A percentile compares a stretch with the other conserved stretches of the same genome.
These are phyloP conservation scores for Reticulitermes speratus DNA, from an alignment of 1,140 invertebrate genomes.

Conservation along the genomic window DNA sequence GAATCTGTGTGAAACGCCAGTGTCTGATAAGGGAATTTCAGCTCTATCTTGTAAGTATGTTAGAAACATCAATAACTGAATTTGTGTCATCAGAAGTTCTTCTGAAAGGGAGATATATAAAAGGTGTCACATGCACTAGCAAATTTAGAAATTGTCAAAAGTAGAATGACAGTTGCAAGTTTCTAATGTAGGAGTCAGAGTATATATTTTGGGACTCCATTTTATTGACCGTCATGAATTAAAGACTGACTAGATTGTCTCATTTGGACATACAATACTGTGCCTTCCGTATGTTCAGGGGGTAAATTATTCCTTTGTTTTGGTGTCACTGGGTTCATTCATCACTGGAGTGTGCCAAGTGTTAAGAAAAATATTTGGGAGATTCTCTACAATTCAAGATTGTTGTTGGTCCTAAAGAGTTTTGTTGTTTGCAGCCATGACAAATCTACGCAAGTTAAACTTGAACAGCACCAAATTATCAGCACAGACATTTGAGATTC, in stretches of 20 bases:
- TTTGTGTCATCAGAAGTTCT: too few species aligned
- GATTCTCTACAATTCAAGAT: neutral
- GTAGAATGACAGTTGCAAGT: too few species aligned
- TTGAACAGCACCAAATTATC: constrained; percentile 83
- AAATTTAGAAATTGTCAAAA: too few species aligned
- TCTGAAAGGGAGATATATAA: too few species aligned
- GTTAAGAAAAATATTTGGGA: neutral
- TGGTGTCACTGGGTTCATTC: neutral
- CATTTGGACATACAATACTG: too few species aligned
- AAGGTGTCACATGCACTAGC: too few species aligned
- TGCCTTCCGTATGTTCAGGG: too few species aligned
- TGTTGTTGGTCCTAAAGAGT: neutral
- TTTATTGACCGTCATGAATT: too few species aligned
- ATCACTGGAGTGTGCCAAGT: neutral
- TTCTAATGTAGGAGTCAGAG: too few species aligned
- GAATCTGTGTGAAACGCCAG: constrained; percentile 85
- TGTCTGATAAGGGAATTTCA: constrained; percentile 80
- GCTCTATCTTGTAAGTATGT: constrained; percentile 66
- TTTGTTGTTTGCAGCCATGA: constrained; percentile 63
- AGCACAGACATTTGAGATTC: constrained; percentile 71
- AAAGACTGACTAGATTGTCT: too few species aligned
- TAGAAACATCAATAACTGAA: neutral
- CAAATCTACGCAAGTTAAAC: constrained; percentile 76
- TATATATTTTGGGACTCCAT: too few species aligned
- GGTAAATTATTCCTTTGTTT: too few species aligned